Percentiles rank a stretch among this genome's conserved stretches.
phyloP scores from a whole-genome alignment of 1,140 invertebrate genomes.

The Macrobrachium rosenbergii region DNA sequence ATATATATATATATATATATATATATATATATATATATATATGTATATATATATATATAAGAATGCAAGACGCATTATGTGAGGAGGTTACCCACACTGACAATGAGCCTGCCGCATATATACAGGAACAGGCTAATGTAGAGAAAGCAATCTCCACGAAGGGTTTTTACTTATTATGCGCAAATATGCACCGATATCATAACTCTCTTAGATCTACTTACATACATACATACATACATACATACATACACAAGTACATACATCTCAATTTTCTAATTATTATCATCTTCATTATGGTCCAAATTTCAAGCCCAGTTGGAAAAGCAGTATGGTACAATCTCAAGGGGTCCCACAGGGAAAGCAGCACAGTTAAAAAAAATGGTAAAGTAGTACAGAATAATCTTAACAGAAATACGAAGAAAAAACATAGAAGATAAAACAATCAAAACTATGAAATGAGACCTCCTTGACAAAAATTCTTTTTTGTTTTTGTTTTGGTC shows the following conservation, averaged over 20 bases:
- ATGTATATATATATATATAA: constrained; percentile 21
- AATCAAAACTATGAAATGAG: no score
- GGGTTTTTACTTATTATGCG: background rate
- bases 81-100: background rate
- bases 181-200: constrained; percentile 29
- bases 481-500: no score
- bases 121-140: background rate
- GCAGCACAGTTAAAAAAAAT: no score
- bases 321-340: no score
- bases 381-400: no score
- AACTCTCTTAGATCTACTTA: constrained; percentile 10
- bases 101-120: background rate
- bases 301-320: background rate
- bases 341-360: no score
- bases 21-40: no score
- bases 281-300: background rate
- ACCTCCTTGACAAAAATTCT: no score
- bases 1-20: no score
- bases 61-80: background rate
- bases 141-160: no score
- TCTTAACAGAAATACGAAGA: no score
- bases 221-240: constrained; percentile 21
- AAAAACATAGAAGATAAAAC: no score
- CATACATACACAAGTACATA: background rate
- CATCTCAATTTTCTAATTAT: background rate